Percentiles rank a stretch among this genome's conserved stretches.
Conservation (phyloP, 2,888 invertebrate species). For the Buathra laborator region DNA sequence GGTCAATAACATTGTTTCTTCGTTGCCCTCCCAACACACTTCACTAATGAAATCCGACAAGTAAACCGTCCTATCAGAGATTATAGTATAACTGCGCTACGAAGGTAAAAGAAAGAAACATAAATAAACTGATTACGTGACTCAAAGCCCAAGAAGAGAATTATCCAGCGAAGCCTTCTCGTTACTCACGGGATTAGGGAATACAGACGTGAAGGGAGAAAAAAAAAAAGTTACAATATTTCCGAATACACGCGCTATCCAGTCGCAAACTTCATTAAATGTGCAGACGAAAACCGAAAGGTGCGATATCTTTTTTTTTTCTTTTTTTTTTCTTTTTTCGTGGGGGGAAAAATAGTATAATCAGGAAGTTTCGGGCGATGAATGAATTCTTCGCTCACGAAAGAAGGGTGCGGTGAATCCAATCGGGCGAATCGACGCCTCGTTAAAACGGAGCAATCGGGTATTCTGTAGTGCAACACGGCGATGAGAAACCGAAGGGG, state of each 20-base stretch:
- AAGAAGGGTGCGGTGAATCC: slow-evolving; percentile 22
- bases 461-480: slow-evolving; percentile 39
- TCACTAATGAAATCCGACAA: slow-evolving; percentile 5
- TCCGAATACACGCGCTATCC: neutral
- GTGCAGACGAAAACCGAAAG: neutral
- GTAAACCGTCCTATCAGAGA: slow-evolving; percentile 9
- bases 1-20: neutral
- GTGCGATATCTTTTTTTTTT: neutral
- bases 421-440: slow-evolving; percentile 51
- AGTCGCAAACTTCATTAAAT: neutral
- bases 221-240: neutral
- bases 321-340: neutral
- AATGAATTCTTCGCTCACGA: slow-evolving; percentile 27
- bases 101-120: neutral
- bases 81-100: slow-evolving; percentile 4
- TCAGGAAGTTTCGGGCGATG: slow-evolving; percentile 6
- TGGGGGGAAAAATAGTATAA: neutral
- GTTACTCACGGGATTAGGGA: slow-evolving; percentile 15
- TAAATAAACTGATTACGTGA: slow-evolving; percentile 40
- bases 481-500: slow-evolving; percentile 8
- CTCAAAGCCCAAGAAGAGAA: slow-evolving; percentile 22
- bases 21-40: neutral
- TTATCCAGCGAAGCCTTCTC: slow-evolving; percentile 29
- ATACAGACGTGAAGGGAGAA: neutral
- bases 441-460: slow-evolving; percentile 58